Evolutionary conservation across 2,113 vertebrate genomes (phyloP).

Genomic region (Ceyx cyanopectus): DNA sequence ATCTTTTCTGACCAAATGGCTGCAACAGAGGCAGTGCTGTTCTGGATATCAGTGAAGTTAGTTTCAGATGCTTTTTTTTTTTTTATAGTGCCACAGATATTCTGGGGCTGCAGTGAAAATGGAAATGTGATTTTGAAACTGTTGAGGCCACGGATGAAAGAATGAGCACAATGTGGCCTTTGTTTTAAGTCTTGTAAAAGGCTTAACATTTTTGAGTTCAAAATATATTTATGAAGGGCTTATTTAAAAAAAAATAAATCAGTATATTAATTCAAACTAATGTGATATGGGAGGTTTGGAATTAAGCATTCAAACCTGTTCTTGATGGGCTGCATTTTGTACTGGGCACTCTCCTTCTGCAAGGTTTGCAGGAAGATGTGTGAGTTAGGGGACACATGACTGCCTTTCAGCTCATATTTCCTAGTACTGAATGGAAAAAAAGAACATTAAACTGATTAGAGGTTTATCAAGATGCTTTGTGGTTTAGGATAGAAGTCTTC

Average conservation of each 20-base stretch:
- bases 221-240: neutral
- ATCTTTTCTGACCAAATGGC: neutral
- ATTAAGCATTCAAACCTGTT: neutral
- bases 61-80: accelerated
- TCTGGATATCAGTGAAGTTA: neutral
- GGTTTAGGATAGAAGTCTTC: neutral
- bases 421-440: neutral
- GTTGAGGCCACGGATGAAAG: neutral
- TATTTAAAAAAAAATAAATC: neutral
- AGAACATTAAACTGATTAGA: neutral
- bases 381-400: neutral
- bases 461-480: neutral
- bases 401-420: neutral
- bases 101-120: neutral
- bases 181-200: neutral
- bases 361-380: neutral
- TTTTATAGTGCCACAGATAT: neutral
- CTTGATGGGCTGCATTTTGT: neutral
- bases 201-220: neutral
- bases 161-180: neutral
- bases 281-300: neutral
- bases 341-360: neutral
- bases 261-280: neutral
- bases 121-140: neutral
- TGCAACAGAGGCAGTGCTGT: neutral